These are phyloP conservation scores for Masnerella sp. DNA, from an alignment of 2,888 invertebrate genomes.

Conservation along the genomic window DNA sequence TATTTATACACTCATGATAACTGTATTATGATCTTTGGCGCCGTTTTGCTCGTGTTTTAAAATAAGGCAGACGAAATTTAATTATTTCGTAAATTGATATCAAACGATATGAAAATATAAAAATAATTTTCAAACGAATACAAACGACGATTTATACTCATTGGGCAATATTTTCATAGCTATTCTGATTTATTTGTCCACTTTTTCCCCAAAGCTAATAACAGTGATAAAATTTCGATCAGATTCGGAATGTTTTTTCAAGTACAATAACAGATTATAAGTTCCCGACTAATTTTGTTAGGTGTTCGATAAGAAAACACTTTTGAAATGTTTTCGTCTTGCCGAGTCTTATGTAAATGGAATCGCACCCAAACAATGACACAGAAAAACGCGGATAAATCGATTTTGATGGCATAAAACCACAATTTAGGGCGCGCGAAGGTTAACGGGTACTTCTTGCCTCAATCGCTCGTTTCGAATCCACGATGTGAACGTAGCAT, in stretches of 20 bases:
- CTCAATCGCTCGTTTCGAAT: constrained; percentile 59
- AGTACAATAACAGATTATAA: constrained; percentile 39
- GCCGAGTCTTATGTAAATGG: constrained; percentile 49
- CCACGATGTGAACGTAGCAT: constrained; percentile 54
- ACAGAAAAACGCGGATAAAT: constrained; percentile 60
- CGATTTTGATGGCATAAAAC: constrained; percentile 67
- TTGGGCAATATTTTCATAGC: too few species aligned
- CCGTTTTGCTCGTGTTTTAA: constrained; percentile 11
- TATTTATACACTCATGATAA: too few species aligned
- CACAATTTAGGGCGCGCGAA: constrained; percentile 62
- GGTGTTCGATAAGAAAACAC: constrained; percentile 43
- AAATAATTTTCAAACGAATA: too few species aligned
- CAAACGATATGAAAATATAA: too few species aligned
- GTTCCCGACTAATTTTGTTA: constrained; percentile 24
- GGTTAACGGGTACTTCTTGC: constrained; percentile 55
- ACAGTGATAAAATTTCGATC: background rate
- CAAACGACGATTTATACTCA: too few species aligned
- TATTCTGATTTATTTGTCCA: too few species aligned
- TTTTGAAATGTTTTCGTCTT: constrained; percentile 44
- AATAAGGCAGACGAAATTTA: too few species aligned
- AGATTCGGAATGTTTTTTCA: constrained; percentile 19
- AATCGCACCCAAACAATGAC: constrained; percentile 50
- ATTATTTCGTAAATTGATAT: too few species aligned
- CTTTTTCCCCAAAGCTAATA: background rate
- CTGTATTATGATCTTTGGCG: constrained; percentile 29